Evolutionary conservation across 2,113 vertebrate species (phyloP), one percentile per base, ranked within the genome.

Genomic region (Aspidoscelis tigris): DNA sequence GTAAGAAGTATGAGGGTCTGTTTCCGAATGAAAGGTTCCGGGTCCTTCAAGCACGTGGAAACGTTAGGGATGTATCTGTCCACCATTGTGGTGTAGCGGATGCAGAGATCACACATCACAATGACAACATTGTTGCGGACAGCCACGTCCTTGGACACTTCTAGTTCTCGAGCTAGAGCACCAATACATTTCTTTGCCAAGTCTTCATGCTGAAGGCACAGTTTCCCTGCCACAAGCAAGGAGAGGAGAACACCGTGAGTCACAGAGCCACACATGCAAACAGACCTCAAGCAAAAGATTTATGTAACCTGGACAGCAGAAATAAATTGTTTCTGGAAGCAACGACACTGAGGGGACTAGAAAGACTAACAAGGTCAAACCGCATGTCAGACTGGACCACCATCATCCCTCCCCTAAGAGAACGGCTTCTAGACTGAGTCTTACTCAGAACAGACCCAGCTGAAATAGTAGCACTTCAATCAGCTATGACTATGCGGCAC

Each of bases 1-100:
- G 98, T 99, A 12, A 99, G 96, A 96, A 98, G 95, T 91, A 97
- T 97, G 50, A 99, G 94, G 0, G 98, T 96, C 88, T 99, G 98
- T 95, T 96, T 97, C n/a, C 98, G 95, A 92, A 99, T 95, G 41
- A 98, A 93, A 0, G 97, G 95, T 0, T 96, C 91, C 0, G 88
- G 50, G 90, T 99, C 99, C 47, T 95, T 95, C 41, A 99, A 96
- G 84, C 98, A 98, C 41, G 96, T 70, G 0, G 98, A 96, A 65
- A 99, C 91, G 89, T 97, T 97, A 80, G 97, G 97, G 1, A 99
- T 84, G 82, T 99, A 99, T 24, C 94, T 95, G 88, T 98, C 98
- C 88, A 96, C 97, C 82, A 97, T 94, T 82, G 97, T 96, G 0
- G 99, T 98, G 94, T 99, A 98, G 24, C 98, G 97, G 84, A 99